Evolutionary conservation across 37 sponge, comb jelly and placozoan genomes (phyloP).

Genomic region (Cliona cf. orientalis): DNA sequence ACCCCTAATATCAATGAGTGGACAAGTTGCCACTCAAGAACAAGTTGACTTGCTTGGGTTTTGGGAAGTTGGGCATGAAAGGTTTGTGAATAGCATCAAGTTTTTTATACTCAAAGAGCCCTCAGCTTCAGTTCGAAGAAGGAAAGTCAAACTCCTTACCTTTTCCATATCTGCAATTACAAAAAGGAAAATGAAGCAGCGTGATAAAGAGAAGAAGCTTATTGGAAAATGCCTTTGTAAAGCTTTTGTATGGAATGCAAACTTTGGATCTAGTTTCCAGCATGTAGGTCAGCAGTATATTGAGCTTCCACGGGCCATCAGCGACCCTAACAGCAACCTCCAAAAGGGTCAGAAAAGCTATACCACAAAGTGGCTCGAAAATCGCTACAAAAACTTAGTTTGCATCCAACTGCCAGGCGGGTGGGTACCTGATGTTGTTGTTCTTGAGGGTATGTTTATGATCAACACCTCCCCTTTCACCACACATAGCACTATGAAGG

Average conservation of each 20-base stretch:
- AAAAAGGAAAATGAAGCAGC: conserved; percentile 14
- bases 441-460: conserved; percentile 39
- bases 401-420: background rate
- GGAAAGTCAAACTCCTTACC: background rate
- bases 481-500: conserved; percentile 1
- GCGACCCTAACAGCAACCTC: conserved; percentile 8
- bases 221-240: background rate
- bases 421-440: conserved; percentile 9
- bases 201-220: conserved; percentile 27
- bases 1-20: background rate
- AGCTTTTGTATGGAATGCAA: background rate
- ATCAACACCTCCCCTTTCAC: conserved; percentile 34
- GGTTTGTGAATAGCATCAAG: background rate
- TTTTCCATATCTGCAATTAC: background rate
- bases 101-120: conserved; percentile 23
- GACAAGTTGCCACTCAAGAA: background rate
- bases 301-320: conserved; percentile 19
- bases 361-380: background rate
- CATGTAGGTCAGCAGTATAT: conserved; percentile 23
- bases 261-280: too few species aligned
- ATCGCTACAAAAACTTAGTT: conserved; percentile 20
- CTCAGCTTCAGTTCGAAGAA: background rate
- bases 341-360: conserved; percentile 43
- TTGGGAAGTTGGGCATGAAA: conserved; percentile 3
- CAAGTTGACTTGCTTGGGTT: conserved; percentile 3